Percentiles rank a stretch among this genome's conserved stretches.
Conservation (phyloP, 64 coral and sea anemone species). For the Pocillopora damicornis region DNA sequence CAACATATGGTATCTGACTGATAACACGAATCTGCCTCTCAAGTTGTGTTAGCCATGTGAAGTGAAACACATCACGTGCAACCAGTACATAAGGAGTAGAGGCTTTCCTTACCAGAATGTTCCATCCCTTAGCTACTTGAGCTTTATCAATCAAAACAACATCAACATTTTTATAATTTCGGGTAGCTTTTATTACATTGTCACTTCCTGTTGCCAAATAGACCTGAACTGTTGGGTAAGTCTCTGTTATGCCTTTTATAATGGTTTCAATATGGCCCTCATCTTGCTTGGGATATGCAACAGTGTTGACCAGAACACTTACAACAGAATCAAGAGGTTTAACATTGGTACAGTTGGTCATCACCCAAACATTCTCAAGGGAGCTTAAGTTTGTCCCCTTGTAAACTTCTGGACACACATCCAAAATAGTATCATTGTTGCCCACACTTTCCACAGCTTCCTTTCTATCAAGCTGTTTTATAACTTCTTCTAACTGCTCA, state of each 20-base stretch:
- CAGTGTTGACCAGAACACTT: constrained; percentile 26
- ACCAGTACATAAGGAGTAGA: constrained; percentile 56
- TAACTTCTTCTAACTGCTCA: background rate
- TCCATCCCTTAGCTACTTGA: constrained; percentile 25
- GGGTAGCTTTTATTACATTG: background rate
- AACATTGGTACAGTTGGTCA: constrained; percentile 25
- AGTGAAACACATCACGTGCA: background rate
- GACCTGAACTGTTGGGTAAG: constrained; percentile 23
- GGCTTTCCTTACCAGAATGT: constrained; percentile 2
- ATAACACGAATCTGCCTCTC: constrained; percentile 41
- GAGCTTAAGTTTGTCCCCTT: constrained; percentile 2
- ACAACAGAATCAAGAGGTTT: constrained; percentile 22
- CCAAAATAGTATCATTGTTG: background rate
- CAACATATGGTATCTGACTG: constrained; percentile 15
- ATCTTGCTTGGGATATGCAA: constrained; percentile 31
- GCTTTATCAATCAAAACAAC: background rate
- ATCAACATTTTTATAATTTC: constrained; percentile 11
- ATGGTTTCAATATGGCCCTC: constrained; percentile 10
- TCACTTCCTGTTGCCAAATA: constrained; percentile 12
- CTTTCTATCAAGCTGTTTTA: background rate
- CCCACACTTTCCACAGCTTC: background rate
- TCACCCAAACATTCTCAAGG: constrained; percentile 24
- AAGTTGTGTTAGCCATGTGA: no score
- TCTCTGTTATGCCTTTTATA: constrained; percentile 31
- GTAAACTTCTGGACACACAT: constrained; percentile 39